Percentiles rank a stretch among this genome's conserved stretches.
Conservation (phyloP, 2,113 vertebrate species). For the Furnarius figulus region DNA sequence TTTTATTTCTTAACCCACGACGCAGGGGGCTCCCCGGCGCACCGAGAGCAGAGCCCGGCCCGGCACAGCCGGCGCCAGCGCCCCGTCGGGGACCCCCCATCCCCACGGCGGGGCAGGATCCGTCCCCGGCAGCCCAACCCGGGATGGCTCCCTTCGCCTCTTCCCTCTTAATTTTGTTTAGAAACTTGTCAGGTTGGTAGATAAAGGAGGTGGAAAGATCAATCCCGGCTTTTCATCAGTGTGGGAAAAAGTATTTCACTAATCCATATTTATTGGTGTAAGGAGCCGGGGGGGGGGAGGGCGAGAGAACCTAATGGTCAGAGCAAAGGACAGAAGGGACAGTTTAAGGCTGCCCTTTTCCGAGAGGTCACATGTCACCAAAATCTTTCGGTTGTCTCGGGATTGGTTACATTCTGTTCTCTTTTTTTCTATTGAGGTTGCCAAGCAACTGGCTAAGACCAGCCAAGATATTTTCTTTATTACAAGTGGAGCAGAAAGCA, state of each 20-base stretch:
- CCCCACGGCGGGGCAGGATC: conserved; percentile 29
- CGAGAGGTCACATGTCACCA: conserved; percentile 79
- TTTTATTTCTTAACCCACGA: background rate
- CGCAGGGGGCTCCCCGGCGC: background rate
- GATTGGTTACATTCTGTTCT: conserved; percentile 82
- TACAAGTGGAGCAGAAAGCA: conserved; percentile 79
- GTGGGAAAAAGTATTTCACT: conserved; percentile 83
- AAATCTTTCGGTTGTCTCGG: conserved; percentile 82
- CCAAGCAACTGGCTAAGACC: conserved; percentile 90
- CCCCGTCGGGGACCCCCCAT: background rate
- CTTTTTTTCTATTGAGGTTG: conserved; percentile 85
- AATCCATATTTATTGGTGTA: conserved; percentile 86
- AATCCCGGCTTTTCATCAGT: conserved; percentile 77
- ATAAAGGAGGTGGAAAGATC: conserved; percentile 82
- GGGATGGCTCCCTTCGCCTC: conserved; percentile 64
- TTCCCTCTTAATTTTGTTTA: conserved; percentile 72
- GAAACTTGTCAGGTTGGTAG: conserved; percentile 76
- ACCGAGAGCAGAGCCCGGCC: background rate
- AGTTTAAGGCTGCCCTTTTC: conserved; percentile 75
- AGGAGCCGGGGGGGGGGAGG: conserved; percentile 26
- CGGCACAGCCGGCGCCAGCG: background rate
- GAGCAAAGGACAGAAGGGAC: conserved; percentile 68
- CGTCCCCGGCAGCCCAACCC: background rate
- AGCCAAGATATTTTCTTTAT: conserved; percentile 92
- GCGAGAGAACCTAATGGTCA: conserved; percentile 52